phyloP scores from a whole-genome alignment of 2,113 vertebrate genomes.

The Excalfactoria chinensis region DNA sequence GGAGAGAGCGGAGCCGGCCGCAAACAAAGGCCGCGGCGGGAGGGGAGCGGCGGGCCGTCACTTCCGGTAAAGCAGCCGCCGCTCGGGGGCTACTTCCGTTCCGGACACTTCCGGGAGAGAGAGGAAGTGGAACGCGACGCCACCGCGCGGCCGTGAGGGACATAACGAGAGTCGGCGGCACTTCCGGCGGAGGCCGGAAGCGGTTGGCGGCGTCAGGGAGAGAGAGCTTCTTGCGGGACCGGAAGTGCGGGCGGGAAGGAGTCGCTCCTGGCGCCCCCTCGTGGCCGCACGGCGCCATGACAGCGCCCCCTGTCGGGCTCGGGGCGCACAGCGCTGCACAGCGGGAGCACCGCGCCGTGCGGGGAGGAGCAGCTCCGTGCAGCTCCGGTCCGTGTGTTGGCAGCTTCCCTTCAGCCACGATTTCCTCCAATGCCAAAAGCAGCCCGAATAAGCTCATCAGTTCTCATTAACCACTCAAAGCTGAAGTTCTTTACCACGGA shows the following conservation, averaged over 20 bases:
- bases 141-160: not conserved
- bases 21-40: not conserved
- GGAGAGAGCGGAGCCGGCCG: not conserved
- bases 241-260: too few species aligned
- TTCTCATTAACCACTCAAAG: too few species aligned
- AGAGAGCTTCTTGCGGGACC: too few species aligned
- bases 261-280: too few species aligned
- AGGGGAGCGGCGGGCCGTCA: not conserved
- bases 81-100: not conserved
- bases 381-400: too few species aligned
- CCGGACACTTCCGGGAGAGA: not conserved
- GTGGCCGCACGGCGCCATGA: too few species aligned
- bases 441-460: not conserved
- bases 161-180: not conserved
- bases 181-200: not conserved
- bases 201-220: not conserved
- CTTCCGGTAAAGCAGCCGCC: not conserved
- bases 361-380: too few species aligned
- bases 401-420: not conserved
- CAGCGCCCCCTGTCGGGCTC: too few species aligned
- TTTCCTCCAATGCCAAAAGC: not conserved
- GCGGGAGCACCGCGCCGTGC: too few species aligned
- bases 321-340: too few species aligned
- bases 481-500: not conserved
- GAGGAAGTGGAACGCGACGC: not conserved